A percentile compares a stretch with the other conserved stretches of the same genome.
phyloP scores from a whole-genome alignment of 64 coral and sea anemone genomes.

The Anthopleura sola region DNA sequence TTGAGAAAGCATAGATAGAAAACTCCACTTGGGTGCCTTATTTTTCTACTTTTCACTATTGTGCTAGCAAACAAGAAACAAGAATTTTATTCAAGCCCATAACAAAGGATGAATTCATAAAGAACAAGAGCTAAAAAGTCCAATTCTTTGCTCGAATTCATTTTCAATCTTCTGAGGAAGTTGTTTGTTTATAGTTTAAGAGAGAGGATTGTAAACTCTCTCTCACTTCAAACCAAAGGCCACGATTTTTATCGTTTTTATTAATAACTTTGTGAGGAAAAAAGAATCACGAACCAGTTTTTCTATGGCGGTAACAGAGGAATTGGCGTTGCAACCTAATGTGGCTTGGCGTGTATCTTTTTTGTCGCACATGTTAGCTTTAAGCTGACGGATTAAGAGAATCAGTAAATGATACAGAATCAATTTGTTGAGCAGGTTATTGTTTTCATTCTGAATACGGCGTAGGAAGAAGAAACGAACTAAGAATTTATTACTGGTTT shows the following conservation, averaged over 20 bases:
- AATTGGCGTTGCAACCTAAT: background rate
- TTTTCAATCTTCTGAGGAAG: background rate
- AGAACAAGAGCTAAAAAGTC: background rate
- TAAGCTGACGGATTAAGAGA: background rate
- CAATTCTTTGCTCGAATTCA: background rate
- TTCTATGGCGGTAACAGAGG: background rate
- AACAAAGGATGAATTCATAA: conserved; percentile 3
- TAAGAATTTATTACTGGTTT: too few relatives aligned
- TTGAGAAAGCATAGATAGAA: conserved; percentile 6
- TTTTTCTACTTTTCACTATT: background rate
- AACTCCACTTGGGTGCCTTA: background rate
- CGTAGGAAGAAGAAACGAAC: background rate
- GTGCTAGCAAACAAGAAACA: background rate
- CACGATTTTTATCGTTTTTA: background rate
- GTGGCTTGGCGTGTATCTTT: background rate
- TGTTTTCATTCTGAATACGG: background rate
- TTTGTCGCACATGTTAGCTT: background rate
- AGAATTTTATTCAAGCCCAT: background rate
- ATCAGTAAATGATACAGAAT: background rate
- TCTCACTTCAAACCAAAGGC: background rate
- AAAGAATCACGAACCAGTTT: too few relatives aligned
- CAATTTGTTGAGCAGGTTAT: background rate
- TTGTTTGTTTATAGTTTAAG: background rate
- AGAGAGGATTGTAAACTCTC: background rate
- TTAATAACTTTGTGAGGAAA: too few relatives aligned